These are phyloP conservation scores for Gila robusta DNA, from an alignment of 2,797 vertebrate species.

Conservation along the genomic window DNA sequence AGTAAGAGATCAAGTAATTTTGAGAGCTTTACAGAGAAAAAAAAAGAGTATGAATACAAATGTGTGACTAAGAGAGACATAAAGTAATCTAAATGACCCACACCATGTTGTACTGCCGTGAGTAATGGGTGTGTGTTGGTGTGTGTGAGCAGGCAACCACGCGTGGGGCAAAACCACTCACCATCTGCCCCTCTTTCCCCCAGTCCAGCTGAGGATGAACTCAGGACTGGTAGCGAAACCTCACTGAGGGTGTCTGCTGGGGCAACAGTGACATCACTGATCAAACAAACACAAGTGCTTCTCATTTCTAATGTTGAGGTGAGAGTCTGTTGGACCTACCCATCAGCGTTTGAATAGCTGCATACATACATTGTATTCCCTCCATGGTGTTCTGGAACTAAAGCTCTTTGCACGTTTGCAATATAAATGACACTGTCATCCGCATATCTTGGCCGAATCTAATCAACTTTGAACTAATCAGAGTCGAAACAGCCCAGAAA, in stretches of 20 bases:
- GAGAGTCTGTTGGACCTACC: not conserved
- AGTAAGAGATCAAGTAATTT: not conserved
- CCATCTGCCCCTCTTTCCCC: slow-evolving; percentile 69
- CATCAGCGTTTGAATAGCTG: not conserved
- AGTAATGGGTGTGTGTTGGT: slow-evolving; percentile 67
- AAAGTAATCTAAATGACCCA: slow-evolving; percentile 29
- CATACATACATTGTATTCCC: not conserved
- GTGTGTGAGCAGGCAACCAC: slow-evolving; percentile 66
- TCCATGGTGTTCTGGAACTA: not conserved
- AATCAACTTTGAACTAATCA: slow-evolving; percentile 14
- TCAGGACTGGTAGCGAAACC: slow-evolving; percentile 84
- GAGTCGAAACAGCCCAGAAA: not conserved
- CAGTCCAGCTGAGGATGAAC: slow-evolving; percentile 66
- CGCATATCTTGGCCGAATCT: not conserved
- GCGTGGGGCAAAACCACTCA: slow-evolving; percentile 75
- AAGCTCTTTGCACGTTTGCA: not conserved
- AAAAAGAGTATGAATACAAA: not conserved
- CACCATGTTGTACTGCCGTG: slow-evolving; percentile 7
- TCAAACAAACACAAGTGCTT: slow-evolving; percentile 48
- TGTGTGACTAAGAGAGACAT: not conserved
- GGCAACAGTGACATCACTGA: slow-evolving; percentile 75
- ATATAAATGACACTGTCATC: not conserved
- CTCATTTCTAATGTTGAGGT: slow-evolving; percentile 3
- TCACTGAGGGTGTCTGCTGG: slow-evolving; percentile 79
- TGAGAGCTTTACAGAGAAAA: not conserved